Evolutionary conservation across 2,888 invertebrate genomes (phyloP).

Genomic region (Malachius bipustulatus): DNA sequence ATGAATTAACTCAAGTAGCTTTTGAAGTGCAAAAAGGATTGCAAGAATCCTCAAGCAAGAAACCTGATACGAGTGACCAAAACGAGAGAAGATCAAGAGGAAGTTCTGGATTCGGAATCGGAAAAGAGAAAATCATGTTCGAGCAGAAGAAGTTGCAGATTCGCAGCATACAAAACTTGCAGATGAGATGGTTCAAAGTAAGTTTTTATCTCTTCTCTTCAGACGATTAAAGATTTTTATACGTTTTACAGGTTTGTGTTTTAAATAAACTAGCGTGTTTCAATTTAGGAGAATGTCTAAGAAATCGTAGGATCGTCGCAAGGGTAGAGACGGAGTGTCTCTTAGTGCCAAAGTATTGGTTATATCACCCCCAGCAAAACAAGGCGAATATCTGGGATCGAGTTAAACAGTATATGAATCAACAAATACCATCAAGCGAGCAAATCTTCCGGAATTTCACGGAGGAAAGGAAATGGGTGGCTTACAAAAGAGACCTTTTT

Average conservation of each 20-base stretch:
- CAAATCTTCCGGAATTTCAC: constrained; percentile 44
- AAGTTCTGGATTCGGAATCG: too few relatives aligned
- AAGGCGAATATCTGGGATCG: constrained; percentile 52
- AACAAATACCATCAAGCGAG: constrained; percentile 45
- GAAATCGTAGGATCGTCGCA: constrained; percentile 55
- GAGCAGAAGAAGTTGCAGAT: too few relatives aligned
- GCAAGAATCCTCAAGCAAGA: too few relatives aligned
- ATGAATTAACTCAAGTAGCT: too few relatives aligned
- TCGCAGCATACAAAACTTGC: too few relatives aligned
- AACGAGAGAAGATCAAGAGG: too few relatives aligned
- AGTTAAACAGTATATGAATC: constrained; percentile 47
- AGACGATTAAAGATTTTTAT: too few relatives aligned
- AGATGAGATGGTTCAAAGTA: too few relatives aligned
- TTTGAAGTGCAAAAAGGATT: too few relatives aligned
- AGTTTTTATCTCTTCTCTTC: too few relatives aligned
- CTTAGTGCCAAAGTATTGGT: constrained; percentile 56
- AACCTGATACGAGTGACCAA: too few relatives aligned
- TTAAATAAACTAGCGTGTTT: constrained; percentile 47
- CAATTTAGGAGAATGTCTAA: constrained; percentile 53
- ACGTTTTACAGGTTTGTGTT: constrained; percentile 1
- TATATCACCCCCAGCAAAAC: constrained; percentile 48
- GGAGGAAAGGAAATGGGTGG: constrained; percentile 44
- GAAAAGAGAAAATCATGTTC: too few relatives aligned
- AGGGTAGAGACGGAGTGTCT: constrained; percentile 47
- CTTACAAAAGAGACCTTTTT: constrained; percentile 42